Percentiles rank a stretch among this genome's conserved stretches.
Conservation (phyloP, 2,888 invertebrate species). For the Himalopsyche kuldschensis region DNA sequence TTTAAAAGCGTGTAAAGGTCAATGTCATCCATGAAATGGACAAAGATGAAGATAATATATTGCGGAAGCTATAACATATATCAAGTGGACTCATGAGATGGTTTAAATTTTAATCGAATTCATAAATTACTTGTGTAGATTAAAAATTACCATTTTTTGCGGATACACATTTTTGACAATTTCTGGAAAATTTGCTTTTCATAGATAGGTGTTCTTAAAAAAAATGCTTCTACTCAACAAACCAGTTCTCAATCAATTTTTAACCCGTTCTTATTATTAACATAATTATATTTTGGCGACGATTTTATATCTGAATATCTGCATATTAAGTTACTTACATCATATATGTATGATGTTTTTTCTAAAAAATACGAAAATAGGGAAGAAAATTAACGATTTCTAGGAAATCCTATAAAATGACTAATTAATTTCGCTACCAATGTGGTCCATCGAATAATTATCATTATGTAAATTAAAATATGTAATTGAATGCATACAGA, state of each 20-base stretch:
- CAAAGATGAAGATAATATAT: neutral
- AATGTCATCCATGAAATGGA: neutral
- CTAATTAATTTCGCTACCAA: too few relatives aligned
- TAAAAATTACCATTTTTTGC: neutral
- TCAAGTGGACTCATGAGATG: neutral
- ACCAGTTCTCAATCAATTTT: neutral
- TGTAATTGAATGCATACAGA: too few relatives aligned
- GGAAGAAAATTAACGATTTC: too few relatives aligned
- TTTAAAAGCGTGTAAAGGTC: neutral
- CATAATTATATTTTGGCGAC: too few relatives aligned
- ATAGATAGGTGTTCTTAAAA: neutral
- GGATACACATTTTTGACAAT: neutral
- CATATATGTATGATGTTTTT: too few relatives aligned
- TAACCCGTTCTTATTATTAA: too few relatives aligned
- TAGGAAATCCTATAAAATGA: too few relatives aligned
- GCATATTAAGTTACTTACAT: too few relatives aligned
- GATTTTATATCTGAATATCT: too few relatives aligned
- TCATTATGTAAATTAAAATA: too few relatives aligned
- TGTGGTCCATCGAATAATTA: too few relatives aligned
- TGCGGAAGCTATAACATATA: neutral
- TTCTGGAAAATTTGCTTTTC: neutral
- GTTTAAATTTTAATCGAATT: neutral
- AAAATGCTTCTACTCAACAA: neutral
- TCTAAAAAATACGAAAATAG: too few relatives aligned
- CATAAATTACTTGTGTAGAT: neutral